These are phyloP conservation scores for Piaya cayana DNA, from an alignment of 2,113 vertebrate genomes.

Conservation along the genomic window DNA sequence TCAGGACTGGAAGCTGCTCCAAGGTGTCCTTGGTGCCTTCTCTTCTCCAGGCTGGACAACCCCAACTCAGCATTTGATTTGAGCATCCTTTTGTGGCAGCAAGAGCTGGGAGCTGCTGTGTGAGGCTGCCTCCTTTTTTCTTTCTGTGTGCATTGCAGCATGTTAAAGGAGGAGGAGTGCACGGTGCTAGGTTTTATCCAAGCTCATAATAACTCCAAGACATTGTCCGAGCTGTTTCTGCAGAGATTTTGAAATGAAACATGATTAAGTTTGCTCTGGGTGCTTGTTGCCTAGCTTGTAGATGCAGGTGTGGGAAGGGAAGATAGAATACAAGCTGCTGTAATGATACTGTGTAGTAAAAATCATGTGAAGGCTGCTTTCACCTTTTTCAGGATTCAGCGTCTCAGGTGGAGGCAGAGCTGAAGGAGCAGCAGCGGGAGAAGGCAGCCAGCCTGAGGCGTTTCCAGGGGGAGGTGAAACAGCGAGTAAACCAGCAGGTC, in stretches of 20 bases:
- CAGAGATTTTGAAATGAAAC: background rate
- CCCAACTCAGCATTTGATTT: no score
- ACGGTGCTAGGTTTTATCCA: background rate
- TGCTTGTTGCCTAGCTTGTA: background rate
- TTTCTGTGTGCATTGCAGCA: background rate
- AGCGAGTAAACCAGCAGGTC: conserved; percentile 81
- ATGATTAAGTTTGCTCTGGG: accelerated
- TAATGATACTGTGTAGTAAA: accelerated
- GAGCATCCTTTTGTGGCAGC: background rate
- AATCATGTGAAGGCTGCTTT: background rate
- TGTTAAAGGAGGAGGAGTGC: background rate
- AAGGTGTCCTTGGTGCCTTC: no score
- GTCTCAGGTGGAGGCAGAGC: conserved; percentile 78
- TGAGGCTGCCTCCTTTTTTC: background rate
- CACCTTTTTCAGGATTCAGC: conserved; percentile 75
- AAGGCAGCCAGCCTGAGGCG: conserved; percentile 79
- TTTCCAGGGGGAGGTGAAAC: conserved; percentile 87
- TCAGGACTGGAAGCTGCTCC: no score
- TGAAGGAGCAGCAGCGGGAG: conserved; percentile 71
- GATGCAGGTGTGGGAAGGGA: accelerated
- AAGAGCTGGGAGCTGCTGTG: accelerated
- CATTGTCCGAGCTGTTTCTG: background rate
- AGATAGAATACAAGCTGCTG: accelerated
- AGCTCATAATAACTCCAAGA: background rate
- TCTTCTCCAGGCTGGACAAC: no score